These are phyloP conservation scores for Thereva unica DNA, from an alignment of 2,888 invertebrate genomes.

Conservation along the genomic window DNA sequence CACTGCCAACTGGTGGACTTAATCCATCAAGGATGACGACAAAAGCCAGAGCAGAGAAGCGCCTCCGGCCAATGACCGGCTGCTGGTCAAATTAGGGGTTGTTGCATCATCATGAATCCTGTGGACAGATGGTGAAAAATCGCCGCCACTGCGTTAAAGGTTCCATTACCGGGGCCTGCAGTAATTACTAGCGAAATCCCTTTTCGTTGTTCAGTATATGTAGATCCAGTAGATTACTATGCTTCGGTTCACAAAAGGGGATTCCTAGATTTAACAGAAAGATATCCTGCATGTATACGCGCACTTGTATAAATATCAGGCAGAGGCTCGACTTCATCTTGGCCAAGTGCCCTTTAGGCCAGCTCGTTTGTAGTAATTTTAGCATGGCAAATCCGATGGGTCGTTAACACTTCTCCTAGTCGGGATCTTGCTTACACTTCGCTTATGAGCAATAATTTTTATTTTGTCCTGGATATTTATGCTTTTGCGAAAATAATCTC, in stretches of 20 bases:
- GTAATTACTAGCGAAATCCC: constrained; percentile 24
- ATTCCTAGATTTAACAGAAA: not conserved
- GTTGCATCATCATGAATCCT: constrained; percentile 1
- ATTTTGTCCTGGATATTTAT: no score
- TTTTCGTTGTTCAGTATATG: constrained; percentile 4
- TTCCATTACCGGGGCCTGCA: constrained; percentile 8
- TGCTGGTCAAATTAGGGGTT: constrained; percentile 15
- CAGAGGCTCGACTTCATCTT: not conserved
- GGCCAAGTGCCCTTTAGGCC: constrained; percentile 36
- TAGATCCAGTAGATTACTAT: not conserved
- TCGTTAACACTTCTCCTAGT: constrained; percentile 23
- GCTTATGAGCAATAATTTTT: no score
- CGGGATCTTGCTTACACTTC: no score
- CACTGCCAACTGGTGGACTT: constrained; percentile 14
- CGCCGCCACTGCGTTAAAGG: not conserved
- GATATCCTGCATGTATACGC: not conserved
- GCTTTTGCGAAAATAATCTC: no score
- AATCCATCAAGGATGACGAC: not conserved
- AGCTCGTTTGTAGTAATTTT: constrained; percentile 22
- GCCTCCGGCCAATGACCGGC: not conserved
- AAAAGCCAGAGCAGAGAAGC: not conserved
- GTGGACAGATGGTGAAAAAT: constrained; percentile 26
- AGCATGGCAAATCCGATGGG: constrained; percentile 4
- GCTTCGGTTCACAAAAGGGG: not conserved
- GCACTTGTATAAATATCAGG: no score